Evolutionary conservation across 2,113 vertebrate genomes (phyloP).

Genomic region (Eudyptes chrysolophus): DNA sequence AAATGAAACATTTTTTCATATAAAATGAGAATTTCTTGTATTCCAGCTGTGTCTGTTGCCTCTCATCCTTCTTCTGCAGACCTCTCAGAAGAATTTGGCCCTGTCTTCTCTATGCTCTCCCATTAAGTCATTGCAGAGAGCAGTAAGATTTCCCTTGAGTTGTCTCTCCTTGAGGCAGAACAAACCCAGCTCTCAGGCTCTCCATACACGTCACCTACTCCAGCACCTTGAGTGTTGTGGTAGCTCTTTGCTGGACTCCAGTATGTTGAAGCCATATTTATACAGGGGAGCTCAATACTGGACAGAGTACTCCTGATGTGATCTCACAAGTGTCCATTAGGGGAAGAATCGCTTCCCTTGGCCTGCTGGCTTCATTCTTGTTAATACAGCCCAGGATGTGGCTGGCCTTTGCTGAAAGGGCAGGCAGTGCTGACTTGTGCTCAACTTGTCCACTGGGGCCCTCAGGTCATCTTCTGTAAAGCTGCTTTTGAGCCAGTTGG

Average conservation of each 20-base stretch:
- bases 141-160: not conserved
- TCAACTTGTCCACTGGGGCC: fast-evolving
- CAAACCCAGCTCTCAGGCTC: not conserved
- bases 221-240: not conserved
- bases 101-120: not conserved
- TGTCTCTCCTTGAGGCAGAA: not conserved
- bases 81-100: not conserved
- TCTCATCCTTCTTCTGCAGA: not conserved
- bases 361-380: not conserved
- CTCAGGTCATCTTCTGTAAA: not conserved
- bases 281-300: not conserved
- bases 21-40: not conserved
- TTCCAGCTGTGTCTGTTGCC: not conserved
- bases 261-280: not conserved
- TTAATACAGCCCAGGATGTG: not conserved
- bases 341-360: not conserved
- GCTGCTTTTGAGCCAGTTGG: not conserved
- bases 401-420: not conserved
- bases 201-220: not conserved
- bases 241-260: not conserved
- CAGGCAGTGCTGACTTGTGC: not conserved
- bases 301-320: not conserved
- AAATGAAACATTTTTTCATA: not conserved
- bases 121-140: not conserved
- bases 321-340: not conserved